phyloP scores from a whole-genome alignment of 2,888 invertebrate species.

The Cremastinae sp. region DNA sequence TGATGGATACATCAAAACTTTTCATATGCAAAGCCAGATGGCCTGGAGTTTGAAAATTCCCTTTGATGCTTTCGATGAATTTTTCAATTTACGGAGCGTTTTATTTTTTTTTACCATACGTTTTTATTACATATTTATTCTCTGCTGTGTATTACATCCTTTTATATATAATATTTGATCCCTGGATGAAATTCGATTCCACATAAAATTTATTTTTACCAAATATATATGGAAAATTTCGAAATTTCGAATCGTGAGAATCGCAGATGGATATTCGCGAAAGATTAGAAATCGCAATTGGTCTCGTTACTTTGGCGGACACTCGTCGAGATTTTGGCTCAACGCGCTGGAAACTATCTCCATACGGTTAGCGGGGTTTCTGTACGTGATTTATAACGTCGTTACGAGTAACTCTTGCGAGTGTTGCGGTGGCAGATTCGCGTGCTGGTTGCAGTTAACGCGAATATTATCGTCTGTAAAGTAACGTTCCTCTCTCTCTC shows the following conservation, averaged over 20 bases:
- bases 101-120: too few species aligned
- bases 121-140: too few species aligned
- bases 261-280: neutral
- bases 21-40: too few species aligned
- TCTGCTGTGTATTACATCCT: too few species aligned
- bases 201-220: too few species aligned
- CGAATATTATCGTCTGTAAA: slow-evolving; percentile 57
- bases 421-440: slow-evolving; percentile 60
- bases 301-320: slow-evolving; percentile 21
- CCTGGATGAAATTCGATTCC: too few species aligned
- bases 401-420: slow-evolving; percentile 38
- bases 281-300: slow-evolving; percentile 15
- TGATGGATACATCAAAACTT: too few species aligned
- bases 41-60: too few species aligned
- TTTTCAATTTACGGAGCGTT: neutral
- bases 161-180: too few species aligned
- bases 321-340: slow-evolving; percentile 29
- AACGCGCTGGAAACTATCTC: slow-evolving; percentile 25
- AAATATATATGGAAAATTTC: too few species aligned
- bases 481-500: slow-evolving; percentile 25
- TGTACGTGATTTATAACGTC: slow-evolving; percentile 63
- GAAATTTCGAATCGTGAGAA: neutral
- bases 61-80: too few species aligned
- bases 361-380: slow-evolving; percentile 14
- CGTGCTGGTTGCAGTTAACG: slow-evolving; percentile 66